Percentiles rank a stretch among this genome's conserved stretches.
Conservation (phyloP, 2,113 vertebrate genomes). For the Oryzias melastigma region DNA sequence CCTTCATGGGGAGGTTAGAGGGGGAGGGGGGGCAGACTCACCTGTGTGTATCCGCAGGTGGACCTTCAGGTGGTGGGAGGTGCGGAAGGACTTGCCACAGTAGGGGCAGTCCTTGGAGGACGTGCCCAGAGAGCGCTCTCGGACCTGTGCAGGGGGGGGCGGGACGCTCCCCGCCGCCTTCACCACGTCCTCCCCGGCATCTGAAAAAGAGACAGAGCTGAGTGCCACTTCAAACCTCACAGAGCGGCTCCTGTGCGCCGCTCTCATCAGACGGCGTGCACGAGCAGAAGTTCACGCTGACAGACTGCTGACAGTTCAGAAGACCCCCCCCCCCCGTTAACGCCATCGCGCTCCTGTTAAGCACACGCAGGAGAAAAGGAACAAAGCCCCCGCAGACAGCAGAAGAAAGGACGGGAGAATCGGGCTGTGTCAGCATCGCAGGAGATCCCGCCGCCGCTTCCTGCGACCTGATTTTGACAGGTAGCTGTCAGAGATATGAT, state of each 20-base stretch:
- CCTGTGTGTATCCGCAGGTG: conserved; percentile 99
- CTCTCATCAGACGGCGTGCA: conserved; percentile 74
- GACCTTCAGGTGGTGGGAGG: conserved; percentile 98
- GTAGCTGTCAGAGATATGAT: conserved; percentile 81
- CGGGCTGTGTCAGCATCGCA: conserved; percentile 90
- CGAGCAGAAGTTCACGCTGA: conserved; percentile 86
- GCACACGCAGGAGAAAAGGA: conserved; percentile 90
- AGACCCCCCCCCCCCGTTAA: conserved; percentile 80
- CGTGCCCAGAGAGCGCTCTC: conserved; percentile 90
- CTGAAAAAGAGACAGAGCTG: conserved; percentile 83
- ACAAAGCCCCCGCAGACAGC: conserved; percentile 82
- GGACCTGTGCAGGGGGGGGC: conserved; percentile 85
- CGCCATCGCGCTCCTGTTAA: conserved; percentile 83
- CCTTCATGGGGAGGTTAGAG: too few species aligned
- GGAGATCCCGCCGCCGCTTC: conserved; percentile 81
- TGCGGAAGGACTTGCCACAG: conserved; percentile 98
- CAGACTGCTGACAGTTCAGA: conserved; percentile 96
- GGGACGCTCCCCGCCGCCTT: conserved; percentile 83
- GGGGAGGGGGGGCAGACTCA: conserved; percentile 67
- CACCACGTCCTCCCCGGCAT: conserved; percentile 92
- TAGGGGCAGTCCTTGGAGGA: conserved; percentile 98
- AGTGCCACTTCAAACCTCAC: conserved; percentile 86
- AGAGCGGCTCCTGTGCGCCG: conserved; percentile 45
- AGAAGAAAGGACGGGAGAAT: conserved; percentile 29
- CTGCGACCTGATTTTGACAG: conserved; percentile 87